Evolutionary conservation across 2,888 invertebrate genomes (phyloP).

Genomic region (Chironomus riparius): DNA sequence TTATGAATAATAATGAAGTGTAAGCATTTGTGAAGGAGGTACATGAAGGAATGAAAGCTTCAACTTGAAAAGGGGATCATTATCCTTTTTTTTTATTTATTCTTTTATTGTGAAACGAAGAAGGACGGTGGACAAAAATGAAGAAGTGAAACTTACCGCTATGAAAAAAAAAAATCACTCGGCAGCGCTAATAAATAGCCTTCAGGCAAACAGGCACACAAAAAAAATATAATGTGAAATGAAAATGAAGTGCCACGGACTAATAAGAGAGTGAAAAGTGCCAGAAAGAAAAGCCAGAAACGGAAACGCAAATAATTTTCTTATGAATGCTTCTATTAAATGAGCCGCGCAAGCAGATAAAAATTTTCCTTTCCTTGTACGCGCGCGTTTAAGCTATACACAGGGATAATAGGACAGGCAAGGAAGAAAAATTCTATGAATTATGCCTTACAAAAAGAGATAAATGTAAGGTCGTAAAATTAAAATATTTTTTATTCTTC

Average conservation of each 20-base stretch:
- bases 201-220: neutral
- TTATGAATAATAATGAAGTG: neutral
- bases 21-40: neutral
- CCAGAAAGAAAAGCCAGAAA: neutral
- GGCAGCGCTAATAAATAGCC: neutral
- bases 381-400: neutral
- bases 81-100: neutral
- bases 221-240: neutral
- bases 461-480: slow-evolving; percentile 17
- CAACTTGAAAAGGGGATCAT: neutral
- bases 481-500: slow-evolving; percentile 9
- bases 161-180: neutral
- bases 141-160: too few relatives aligned
- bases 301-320: too few relatives aligned
- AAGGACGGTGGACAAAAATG: neutral
- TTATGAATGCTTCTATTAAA: neutral
- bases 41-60: neutral
- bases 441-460: slow-evolving; percentile 12
- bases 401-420: neutral
- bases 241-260: neutral
- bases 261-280: neutral
- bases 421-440: slow-evolving; percentile 13
- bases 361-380: neutral
- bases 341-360: neutral
- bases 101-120: neutral